Conservation (phyloP, 2,113 vertebrate species). For the Ciconia maguari region DNA sequence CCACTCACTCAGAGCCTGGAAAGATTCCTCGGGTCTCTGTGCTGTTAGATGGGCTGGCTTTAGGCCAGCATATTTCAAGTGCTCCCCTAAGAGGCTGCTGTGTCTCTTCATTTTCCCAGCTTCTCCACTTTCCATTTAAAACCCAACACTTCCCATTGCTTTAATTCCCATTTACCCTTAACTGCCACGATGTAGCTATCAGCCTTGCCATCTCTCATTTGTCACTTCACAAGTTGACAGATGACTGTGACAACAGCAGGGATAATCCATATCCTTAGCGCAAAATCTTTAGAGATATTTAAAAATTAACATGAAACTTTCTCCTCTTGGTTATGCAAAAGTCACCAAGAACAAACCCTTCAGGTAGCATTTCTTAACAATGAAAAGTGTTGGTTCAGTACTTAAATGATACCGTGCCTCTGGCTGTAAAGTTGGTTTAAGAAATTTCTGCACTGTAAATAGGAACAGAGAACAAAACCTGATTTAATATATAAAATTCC, state of each 20-base stretch:
- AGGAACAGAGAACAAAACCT: neutral
- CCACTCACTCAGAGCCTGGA: neutral
- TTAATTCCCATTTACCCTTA: neutral
- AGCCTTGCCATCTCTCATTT: neutral
- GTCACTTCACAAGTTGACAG: neutral
- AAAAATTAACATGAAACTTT: neutral
- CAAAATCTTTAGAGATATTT: neutral
- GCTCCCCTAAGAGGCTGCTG: neutral
- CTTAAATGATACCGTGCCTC: neutral
- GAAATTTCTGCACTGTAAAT: neutral
- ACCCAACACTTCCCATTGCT: neutral
- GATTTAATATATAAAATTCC: neutral
- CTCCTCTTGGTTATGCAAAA: neutral
- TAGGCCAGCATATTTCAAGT: neutral
- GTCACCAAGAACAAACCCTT: neutral
- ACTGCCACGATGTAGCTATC: fast-evolving
- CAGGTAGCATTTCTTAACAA: neutral
- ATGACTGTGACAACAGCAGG: neutral
- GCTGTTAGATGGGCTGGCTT: neutral
- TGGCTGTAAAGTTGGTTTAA: neutral
- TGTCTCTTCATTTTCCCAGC: neutral
- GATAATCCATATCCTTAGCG: neutral
- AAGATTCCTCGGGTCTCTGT: neutral
- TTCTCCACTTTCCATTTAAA: neutral
- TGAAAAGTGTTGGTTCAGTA: neutral